phyloP scores from a whole-genome alignment of 53 echinoderm and acorn worm genomes.

The Holothuria scabra region DNA sequence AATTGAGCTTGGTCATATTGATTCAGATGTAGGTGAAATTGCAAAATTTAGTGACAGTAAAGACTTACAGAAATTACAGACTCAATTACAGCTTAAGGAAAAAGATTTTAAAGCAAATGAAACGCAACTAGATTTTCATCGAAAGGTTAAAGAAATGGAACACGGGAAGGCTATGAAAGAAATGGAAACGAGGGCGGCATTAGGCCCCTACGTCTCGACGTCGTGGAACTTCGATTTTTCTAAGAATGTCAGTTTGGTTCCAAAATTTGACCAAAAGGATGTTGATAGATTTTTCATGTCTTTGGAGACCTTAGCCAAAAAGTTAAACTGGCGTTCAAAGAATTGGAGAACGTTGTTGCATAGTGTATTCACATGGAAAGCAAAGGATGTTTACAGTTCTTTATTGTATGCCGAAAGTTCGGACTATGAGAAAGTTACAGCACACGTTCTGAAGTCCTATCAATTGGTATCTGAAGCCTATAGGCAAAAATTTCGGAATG shows the following conservation, averaged over 20 bases:
- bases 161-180: too few species aligned
- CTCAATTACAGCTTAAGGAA: too few species aligned
- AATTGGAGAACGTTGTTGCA: conserved; percentile 62
- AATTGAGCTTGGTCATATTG: too few species aligned
- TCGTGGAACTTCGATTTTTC: conserved; percentile 45
- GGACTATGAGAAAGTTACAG: conserved; percentile 63
- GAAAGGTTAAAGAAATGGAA: conserved; percentile 48
- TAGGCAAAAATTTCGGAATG: too few species aligned
- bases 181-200: too few species aligned
- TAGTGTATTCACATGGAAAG: conserved; percentile 60
- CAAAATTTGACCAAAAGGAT: conserved; percentile 57
- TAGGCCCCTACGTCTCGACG: conserved; percentile 3
- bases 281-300: too few species aligned
- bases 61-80: too few species aligned
- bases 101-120: conserved; percentile 4
- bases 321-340: conserved; percentile 62
- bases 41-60: too few species aligned
- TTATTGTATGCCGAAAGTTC: conserved; percentile 53
- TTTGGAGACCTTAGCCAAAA: conserved; percentile 62
- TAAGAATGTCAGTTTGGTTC: too few species aligned
- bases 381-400: conserved; percentile 63
- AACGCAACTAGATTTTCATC: conserved; percentile 23
- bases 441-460: conserved; percentile 61
- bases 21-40: too few species aligned
- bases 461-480: conserved; percentile 74